Evolutionary conservation across 1,140 invertebrate species (phyloP).

Genomic region (Tetramorium simillimum): DNA sequence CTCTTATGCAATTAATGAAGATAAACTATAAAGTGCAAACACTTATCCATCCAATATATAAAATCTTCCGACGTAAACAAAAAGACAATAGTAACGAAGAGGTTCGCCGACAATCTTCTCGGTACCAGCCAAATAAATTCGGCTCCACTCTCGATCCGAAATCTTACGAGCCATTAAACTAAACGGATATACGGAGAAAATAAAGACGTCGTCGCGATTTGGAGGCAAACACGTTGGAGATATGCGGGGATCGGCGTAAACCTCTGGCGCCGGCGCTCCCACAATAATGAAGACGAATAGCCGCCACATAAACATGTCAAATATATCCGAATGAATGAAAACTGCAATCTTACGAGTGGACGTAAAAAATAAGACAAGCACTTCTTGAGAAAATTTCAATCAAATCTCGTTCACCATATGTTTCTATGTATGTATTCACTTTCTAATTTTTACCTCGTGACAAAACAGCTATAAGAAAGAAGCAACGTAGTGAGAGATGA

Average conservation of each 20-base stretch:
- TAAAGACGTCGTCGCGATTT: conserved; percentile 38
- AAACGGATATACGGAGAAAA: conserved; percentile 31
- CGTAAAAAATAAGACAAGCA: conserved; percentile 1
- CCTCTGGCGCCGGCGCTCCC: conserved; percentile 9
- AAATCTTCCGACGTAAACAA: background rate
- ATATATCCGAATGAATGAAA: conserved; percentile 9
- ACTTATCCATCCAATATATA: background rate
- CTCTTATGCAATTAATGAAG: background rate
- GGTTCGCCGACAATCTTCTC: background rate
- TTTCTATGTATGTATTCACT: background rate
- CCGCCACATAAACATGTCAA: conserved; percentile 38
- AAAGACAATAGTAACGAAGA: background rate
- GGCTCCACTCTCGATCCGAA: background rate
- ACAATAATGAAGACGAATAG: conserved; percentile 42
- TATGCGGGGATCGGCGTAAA: background rate
- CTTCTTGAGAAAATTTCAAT: background rate
- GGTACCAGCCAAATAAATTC: conserved; percentile 8
- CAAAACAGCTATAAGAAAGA: background rate
- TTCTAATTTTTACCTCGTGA: background rate
- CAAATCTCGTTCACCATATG: background rate
- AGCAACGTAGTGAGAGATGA: too few species aligned
- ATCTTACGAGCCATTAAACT: conserved; percentile 6
- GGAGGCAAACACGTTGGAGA: background rate
- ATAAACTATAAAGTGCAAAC: background rate
- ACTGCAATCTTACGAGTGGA: background rate